Percentiles rank a stretch among this genome's conserved stretches.
Evolutionary conservation across 2,888 invertebrate species (phyloP).

Genomic region (Volucella bombylans): DNA sequence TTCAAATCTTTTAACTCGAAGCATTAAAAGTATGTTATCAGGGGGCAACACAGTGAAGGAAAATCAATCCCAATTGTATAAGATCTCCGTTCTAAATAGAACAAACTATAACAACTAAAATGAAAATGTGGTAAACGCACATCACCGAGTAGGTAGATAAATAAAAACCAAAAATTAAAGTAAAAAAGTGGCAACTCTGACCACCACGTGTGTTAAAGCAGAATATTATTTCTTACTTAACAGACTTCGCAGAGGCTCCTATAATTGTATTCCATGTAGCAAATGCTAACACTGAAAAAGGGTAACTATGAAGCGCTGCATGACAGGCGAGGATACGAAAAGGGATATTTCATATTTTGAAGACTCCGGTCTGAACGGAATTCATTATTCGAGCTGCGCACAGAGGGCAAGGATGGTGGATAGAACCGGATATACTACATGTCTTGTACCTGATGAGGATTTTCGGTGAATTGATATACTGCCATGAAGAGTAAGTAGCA

Average conservation of each 20-base stretch:
- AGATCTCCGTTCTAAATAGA: too few relatives aligned
- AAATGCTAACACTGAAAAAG: conserved; percentile 42
- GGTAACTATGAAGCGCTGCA: conserved; percentile 37
- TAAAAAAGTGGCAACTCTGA: too few relatives aligned
- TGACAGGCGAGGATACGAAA: conserved; percentile 45
- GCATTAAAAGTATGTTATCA: too few relatives aligned
- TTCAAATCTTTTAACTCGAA: too few relatives aligned
- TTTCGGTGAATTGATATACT: conserved; percentile 62
- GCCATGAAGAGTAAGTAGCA: conserved; percentile 20
- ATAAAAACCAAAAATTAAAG: too few relatives aligned
- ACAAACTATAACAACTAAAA: too few relatives aligned
- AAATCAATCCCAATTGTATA: too few relatives aligned
- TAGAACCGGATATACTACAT: conserved; percentile 38
- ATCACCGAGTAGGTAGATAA: too few relatives aligned
- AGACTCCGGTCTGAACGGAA: conserved; percentile 39
- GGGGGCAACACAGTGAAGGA: too few relatives aligned
- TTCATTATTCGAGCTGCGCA: conserved; percentile 48
- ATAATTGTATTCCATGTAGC: conserved; percentile 62
- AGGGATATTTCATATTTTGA: conserved; percentile 67
- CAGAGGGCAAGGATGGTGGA: background rate
- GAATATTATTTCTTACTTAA: conserved; percentile 72
- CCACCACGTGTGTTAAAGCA: conserved; percentile 14
- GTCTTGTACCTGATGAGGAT: conserved; percentile 70
- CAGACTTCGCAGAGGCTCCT: conserved; percentile 62
- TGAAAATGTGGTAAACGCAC: too few relatives aligned